phyloP scores from a whole-genome alignment of 2,797 vertebrate species.

The Acrocephalus scirpaceus region DNA sequence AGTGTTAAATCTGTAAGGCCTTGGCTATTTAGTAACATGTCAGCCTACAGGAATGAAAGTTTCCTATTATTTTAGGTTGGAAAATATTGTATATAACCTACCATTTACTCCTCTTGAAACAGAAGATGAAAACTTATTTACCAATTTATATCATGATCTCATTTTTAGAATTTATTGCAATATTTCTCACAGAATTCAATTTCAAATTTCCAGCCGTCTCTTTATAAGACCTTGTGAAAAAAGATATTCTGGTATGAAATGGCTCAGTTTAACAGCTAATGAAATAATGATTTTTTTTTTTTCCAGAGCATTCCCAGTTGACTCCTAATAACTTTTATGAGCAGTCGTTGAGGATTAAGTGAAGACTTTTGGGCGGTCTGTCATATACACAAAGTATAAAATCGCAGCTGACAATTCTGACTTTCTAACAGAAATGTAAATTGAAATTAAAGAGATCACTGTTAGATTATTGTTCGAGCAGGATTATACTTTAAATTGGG shows the following conservation, averaged over 20 bases:
- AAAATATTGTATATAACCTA: not conserved
- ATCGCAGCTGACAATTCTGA: not conserved
- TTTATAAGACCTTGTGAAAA: not conserved
- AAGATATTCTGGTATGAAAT: not conserved
- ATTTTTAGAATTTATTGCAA: not conserved
- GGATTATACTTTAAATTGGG: not conserved
- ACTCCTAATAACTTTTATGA: not conserved
- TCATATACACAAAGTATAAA: not conserved
- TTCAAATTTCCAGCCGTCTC: not conserved
- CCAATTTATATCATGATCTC: not conserved
- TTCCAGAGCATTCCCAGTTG: not conserved
- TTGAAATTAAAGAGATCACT: not conserved
- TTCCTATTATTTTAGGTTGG: not conserved
- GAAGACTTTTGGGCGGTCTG: not conserved
- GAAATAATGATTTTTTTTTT: not conserved
- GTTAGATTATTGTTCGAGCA: not conserved
- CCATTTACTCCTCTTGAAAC: not conserved
- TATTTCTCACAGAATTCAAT: not conserved
- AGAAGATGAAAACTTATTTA: not conserved
- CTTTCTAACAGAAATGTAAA: slow-evolving; percentile 3
- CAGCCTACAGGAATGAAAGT: not conserved
- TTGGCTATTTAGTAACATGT: not conserved
- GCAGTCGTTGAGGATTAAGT: not conserved
- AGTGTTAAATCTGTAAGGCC: not conserved
- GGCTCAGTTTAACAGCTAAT: not conserved